phyloP scores from a whole-genome alignment of 2,113 vertebrate species.

The Ciconia boyciana region DNA sequence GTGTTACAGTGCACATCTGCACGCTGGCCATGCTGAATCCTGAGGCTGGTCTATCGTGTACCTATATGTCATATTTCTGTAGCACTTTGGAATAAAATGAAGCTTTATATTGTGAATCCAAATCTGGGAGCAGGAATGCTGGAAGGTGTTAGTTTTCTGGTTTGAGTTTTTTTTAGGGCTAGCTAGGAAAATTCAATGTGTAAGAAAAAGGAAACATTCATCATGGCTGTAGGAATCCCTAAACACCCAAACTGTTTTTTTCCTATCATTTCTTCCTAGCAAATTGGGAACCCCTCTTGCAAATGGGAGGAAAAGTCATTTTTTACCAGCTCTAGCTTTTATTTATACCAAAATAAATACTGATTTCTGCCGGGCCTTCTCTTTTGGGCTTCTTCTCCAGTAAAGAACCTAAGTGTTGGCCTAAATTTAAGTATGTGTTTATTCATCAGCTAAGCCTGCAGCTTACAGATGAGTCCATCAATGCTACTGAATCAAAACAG shows the following conservation, averaged over 20 bases:
- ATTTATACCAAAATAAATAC: not conserved
- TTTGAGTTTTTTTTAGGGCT: not conserved
- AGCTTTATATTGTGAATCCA: not conserved
- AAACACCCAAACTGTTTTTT: not conserved
- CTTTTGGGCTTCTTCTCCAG: not conserved
- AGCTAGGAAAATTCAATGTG: not conserved
- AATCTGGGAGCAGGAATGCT: not conserved
- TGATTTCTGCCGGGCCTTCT: not conserved
- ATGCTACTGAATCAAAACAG: not conserved
- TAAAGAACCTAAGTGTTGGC: not conserved
- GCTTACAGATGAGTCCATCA: slow-evolving; percentile 15
- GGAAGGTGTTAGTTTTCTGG: not conserved
- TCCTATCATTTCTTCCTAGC: not conserved
- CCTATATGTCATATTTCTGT: not conserved
- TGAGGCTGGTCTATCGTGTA: not conserved
- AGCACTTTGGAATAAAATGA: not conserved
- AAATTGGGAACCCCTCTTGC: not conserved
- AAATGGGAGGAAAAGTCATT: not conserved
- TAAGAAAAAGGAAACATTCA: not conserved
- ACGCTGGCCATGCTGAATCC: not conserved
- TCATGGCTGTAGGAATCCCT: not conserved
- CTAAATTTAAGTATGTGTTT: slow-evolving; percentile 13
- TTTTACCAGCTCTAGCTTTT: not conserved
- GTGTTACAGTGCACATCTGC: not conserved
- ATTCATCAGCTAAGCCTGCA: slow-evolving; percentile 22